Evolutionary conservation across 2,113 vertebrate genomes (phyloP), one percentile per base, ranked within the genome.

Genomic region (Ivindomyrus marchei): DNA sequence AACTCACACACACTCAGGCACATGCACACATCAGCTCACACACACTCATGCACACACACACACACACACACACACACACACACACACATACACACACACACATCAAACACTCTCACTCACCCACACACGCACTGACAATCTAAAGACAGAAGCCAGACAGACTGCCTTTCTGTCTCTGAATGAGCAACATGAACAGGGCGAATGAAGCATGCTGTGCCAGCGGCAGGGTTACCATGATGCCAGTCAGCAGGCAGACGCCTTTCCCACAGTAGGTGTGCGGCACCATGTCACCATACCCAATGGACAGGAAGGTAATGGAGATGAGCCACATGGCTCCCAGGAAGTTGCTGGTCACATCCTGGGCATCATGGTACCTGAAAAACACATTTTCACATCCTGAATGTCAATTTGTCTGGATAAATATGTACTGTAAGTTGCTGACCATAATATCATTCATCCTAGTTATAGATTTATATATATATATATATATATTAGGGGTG

Each of bases 271-370:
- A 99, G 4, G 98, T 99, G 95, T 99, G 97, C 2, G 98, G 98
- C 39, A 99, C 98, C 98, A 99, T 99, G 93, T 99, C 98, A 9
- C 98, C 98, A 0, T 99, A 99, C 87, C 98, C 98, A 0, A 99
- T 99, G 95, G 98, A 99, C 84, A 99, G 95, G 95, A 99, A 99
- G 3, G 98, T 99, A 96, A 99, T 99, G 93, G 98, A 99, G 94
- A 99, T 99, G 80, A 99, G 97, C 98, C 98, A 99, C 98, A 99
- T 99, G 92, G 98, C 98, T 0, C 98, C 97, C 94, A 99, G 96
- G 93, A 99, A 99, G 96, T 99, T 99, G 94, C 98, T 99, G 94
- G 98, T 99, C 58, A 99, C 97, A 0, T 99, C 98, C 94, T 99
- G 98, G 90, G 97, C 96, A 94, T 99, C 98, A 0, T 99, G 98